phyloP scores from a whole-genome alignment of 2,113 vertebrate species.

The Lagopus muta region DNA sequence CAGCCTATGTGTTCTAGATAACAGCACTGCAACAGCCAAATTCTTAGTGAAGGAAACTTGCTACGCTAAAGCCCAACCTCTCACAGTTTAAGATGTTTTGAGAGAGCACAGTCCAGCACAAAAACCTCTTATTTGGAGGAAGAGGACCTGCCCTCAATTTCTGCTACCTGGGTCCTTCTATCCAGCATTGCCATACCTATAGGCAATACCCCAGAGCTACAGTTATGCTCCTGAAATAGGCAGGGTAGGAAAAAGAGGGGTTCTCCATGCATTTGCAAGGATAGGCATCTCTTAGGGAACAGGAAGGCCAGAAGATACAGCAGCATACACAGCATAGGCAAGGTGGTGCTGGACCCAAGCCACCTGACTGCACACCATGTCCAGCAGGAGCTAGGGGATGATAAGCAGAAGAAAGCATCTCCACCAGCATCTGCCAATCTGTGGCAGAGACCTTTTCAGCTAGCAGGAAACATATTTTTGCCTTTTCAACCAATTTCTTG shows the following conservation, averaged over 20 bases:
- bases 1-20: not conserved
- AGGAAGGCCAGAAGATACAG: not conserved
- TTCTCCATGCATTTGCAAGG: not conserved
- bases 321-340: not conserved
- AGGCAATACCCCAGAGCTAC: not conserved
- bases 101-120: not conserved
- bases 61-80: not conserved
- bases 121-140: not conserved
- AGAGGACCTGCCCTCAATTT: not conserved
- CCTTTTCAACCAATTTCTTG: not conserved
- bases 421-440: not conserved
- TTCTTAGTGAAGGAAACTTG: not conserved
- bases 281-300: not conserved
- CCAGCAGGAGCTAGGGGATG: not conserved
- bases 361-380: not conserved
- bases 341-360: not conserved
- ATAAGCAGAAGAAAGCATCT: not conserved
- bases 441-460: not conserved
- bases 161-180: not conserved
- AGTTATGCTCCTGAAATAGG: not conserved
- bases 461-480: not conserved
- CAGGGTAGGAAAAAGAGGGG: not conserved
- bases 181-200: not conserved
- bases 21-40: fast-evolving
- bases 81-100: not conserved